Conservation (phyloP, 1,140 invertebrate genomes). For the Maniola jurtina region DNA sequence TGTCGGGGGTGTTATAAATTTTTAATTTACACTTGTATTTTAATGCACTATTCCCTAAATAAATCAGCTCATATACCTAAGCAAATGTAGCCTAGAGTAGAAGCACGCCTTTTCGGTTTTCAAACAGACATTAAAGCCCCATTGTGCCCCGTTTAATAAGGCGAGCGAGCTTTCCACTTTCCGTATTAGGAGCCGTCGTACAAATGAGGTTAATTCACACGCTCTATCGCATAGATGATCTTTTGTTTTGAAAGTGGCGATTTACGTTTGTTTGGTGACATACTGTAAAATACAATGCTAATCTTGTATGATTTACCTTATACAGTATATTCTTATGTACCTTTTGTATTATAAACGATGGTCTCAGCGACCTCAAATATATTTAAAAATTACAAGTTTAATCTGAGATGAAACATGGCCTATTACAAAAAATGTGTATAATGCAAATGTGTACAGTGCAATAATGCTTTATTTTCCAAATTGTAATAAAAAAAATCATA, state of each 20-base stretch:
- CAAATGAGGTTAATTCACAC: slow-evolving; percentile 66
- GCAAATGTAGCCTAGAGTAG: slow-evolving; percentile 30
- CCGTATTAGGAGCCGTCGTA: slow-evolving; percentile 51
- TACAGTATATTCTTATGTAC: too few relatives aligned
- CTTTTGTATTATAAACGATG: too few relatives aligned
- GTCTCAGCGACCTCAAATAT: too few relatives aligned
- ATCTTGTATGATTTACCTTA: too few relatives aligned
- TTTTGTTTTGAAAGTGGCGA: slow-evolving; percentile 31
- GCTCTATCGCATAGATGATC: slow-evolving; percentile 35
- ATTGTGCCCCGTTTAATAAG: slow-evolving; percentile 61
- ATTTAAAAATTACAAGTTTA: too few relatives aligned
- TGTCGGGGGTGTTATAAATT: too few relatives aligned
- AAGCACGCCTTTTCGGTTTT: slow-evolving; percentile 48
- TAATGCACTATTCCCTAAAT: neutral
- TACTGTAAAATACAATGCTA: neutral
- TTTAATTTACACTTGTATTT: too few relatives aligned
- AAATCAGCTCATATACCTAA: slow-evolving; percentile 38
- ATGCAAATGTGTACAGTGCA: too few relatives aligned
- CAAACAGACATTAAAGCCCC: slow-evolving; percentile 49
- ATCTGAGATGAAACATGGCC: too few relatives aligned
- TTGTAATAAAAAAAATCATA: too few relatives aligned
- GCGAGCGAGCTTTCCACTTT: slow-evolving; percentile 48
- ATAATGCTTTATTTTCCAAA: too few relatives aligned
- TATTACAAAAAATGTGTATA: too few relatives aligned
- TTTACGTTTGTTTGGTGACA: slow-evolving; percentile 20